Evolutionary conservation across 1,140 invertebrate species (phyloP).

Genomic region (Drosophila santomea): DNA sequence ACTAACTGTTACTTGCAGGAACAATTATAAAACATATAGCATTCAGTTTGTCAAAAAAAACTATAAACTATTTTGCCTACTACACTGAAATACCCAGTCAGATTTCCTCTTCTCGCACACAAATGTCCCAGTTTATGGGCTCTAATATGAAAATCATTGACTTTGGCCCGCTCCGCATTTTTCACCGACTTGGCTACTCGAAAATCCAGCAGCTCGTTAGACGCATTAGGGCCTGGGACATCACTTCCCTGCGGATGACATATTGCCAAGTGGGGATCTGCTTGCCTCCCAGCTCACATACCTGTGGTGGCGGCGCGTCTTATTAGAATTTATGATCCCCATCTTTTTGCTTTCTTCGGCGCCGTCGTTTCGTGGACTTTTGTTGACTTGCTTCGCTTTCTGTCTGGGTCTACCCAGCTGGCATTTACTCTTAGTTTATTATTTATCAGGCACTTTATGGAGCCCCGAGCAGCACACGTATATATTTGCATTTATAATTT

Average conservation of each 20-base stretch:
- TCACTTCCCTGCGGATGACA: conserved; percentile 40
- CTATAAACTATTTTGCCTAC: conserved; percentile 12
- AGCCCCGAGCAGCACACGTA: conserved; percentile 33
- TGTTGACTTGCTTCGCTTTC: conserved; percentile 4
- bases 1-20: too few species aligned
- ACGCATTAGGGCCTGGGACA: conserved; percentile 44
- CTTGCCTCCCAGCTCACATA: conserved; percentile 21
- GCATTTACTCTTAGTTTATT: conserved; percentile 53
- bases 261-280: conserved; percentile 46
- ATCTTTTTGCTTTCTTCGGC: conserved; percentile 33
- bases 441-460: conserved; percentile 63
- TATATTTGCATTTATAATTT: conserved; percentile 65
- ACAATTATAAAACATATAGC: background rate
- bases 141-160: conserved; percentile 48
- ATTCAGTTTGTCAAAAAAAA: background rate
- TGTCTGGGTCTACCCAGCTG: conserved; percentile 33
- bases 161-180: conserved; percentile 1
- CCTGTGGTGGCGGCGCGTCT: conserved; percentile 42
- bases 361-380: conserved; percentile 19
- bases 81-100: background rate
- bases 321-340: conserved; percentile 64
- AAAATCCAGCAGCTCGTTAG: conserved; percentile 57
- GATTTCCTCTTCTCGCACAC: conserved; percentile 2
- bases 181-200: conserved; percentile 8
- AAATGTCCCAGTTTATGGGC: conserved; percentile 48